phyloP scores from a whole-genome alignment of 2,113 vertebrate species.

The Hyaena hyaena region DNA sequence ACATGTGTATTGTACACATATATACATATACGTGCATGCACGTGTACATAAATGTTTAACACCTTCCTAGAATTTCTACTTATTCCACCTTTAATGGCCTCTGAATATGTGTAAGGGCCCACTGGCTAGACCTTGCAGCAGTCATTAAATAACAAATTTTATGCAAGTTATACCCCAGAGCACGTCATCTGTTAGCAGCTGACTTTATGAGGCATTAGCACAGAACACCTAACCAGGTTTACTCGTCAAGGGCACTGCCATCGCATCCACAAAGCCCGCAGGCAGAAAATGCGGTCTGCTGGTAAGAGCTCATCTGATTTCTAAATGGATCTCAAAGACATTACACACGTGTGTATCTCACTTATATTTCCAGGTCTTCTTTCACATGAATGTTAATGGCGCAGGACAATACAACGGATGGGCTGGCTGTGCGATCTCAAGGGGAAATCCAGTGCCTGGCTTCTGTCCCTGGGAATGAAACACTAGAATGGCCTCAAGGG shows the following conservation, averaged over 20 bases:
- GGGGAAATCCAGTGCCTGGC: neutral
- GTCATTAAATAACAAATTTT: neutral
- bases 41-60: neutral
- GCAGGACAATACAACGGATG: accelerated
- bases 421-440: neutral
- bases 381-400: neutral
- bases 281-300: too few relatives aligned
- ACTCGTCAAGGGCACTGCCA: too few relatives aligned
- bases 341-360: neutral
- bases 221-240: neutral
- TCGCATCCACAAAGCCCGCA: accelerated
- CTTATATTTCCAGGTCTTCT: neutral
- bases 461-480: neutral
- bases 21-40: accelerated
- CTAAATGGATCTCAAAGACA: neutral
- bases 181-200: neutral
- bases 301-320: neutral
- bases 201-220: neutral
- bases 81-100: neutral
- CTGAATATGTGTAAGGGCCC: neutral
- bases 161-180: neutral
- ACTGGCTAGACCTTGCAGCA: neutral
- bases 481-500: accelerated
- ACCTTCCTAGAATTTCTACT: neutral
- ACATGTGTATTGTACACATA: accelerated